Percentiles rank a stretch among this genome's conserved stretches.
Evolutionary conservation across 2,797 vertebrate genomes (phyloP).

Genomic region (Girardinus metallicus): DNA sequence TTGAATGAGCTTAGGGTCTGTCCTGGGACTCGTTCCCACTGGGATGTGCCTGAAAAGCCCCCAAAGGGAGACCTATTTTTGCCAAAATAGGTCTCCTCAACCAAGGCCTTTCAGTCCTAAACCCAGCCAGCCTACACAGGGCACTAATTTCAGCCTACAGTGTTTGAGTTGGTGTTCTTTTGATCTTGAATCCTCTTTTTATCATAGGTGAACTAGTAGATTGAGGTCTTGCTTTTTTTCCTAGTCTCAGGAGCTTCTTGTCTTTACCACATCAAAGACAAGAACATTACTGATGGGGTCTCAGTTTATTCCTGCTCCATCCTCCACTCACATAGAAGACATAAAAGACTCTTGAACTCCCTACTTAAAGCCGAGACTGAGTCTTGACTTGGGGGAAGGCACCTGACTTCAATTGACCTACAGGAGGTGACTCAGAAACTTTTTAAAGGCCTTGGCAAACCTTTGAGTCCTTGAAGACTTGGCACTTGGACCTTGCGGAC

Average conservation of each 20-base stretch:
- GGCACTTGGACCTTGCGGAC: neutral
- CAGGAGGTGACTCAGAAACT: neutral
- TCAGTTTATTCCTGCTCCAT: neutral
- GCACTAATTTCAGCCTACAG: neutral
- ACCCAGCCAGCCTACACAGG: neutral
- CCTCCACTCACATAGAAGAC: neutral
- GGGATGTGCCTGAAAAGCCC: neutral
- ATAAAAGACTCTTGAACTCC: neutral
- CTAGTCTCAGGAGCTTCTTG: neutral
- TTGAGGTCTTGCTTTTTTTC: neutral
- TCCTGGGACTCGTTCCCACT: neutral
- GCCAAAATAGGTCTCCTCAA: neutral
- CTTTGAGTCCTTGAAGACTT: neutral
- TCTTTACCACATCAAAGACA: neutral
- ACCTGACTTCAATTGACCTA: neutral
- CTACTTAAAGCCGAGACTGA: neutral
- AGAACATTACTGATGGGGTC: neutral
- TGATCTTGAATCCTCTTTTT: neutral
- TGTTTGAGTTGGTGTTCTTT: neutral
- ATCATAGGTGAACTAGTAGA: neutral
- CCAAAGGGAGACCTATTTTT: neutral
- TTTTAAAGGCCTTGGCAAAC: neutral
- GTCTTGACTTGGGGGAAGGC: neutral
- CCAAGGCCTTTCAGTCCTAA: neutral
- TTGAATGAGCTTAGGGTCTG: neutral